Conservation (phyloP, 2,888 invertebrate genomes). For the Neria commutata region DNA sequence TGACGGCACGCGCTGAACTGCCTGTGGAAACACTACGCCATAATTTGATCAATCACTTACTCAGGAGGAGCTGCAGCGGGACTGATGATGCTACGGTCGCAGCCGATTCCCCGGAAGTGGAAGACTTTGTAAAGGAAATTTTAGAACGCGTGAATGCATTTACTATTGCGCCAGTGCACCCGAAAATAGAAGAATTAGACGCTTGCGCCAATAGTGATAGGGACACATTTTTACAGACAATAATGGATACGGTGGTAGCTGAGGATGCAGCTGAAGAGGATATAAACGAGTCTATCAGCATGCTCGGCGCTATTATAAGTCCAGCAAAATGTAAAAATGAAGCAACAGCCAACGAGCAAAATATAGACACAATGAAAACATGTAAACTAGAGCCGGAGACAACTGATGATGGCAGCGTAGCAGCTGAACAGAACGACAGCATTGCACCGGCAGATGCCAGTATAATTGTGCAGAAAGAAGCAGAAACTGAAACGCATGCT, state of each 20-base stretch:
- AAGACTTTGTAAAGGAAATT: slow-evolving; percentile 38
- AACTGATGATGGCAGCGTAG: not conserved
- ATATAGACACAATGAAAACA: no score
- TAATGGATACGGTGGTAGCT: slow-evolving; percentile 7
- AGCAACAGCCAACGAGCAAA: no score
- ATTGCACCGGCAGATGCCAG: not conserved
- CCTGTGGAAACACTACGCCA: slow-evolving; percentile 14
- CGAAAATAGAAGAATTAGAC: not conserved
- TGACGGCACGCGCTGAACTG: not conserved
- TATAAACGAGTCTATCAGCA: not conserved
- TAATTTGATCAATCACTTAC: slow-evolving; percentile 37
- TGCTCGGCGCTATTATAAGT: no score
- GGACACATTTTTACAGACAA: slow-evolving; percentile 8
- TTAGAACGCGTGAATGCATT: slow-evolving; percentile 31
- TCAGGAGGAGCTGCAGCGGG: slow-evolving; percentile 18
- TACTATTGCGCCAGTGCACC: slow-evolving; percentile 1
- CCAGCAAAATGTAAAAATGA: no score
- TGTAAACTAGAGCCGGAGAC: not conserved
- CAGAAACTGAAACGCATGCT: not conserved
- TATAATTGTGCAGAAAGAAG: no score
- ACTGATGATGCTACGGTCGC: not conserved
- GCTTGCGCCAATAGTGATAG: not conserved
- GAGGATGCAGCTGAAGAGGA: not conserved
- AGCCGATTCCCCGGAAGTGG: slow-evolving; percentile 22
- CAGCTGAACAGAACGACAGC: not conserved